Evolutionary conservation across 2,888 invertebrate species (phyloP).

Genomic region (Cordylochernes scorpioides): DNA sequence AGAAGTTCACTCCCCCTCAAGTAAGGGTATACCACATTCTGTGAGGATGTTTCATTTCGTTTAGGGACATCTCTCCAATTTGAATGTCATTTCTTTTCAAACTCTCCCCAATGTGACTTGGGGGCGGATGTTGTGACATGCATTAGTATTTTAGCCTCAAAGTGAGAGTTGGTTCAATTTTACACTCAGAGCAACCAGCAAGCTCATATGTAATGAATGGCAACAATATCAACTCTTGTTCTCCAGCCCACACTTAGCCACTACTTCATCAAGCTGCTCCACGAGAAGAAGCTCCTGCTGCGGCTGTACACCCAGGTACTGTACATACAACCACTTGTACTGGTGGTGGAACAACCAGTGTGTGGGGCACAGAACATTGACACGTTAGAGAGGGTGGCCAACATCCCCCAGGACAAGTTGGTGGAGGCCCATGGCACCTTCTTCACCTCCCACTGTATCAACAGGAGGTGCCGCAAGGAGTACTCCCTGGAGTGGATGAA

Average conservation of each 20-base stretch:
- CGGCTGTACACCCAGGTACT: constrained; percentile 29
- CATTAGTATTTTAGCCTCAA: no score
- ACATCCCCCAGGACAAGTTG: constrained; percentile 50
- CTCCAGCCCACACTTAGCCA: constrained; percentile 52
- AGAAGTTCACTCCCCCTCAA: no score
- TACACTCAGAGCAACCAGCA: no score
- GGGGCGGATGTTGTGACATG: no score
- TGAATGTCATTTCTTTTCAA: no score
- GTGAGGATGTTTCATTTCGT: no score
- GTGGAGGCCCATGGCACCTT: constrained; percentile 90
- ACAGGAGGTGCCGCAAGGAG: constrained; percentile 33
- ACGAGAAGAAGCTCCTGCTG: constrained; percentile 41
- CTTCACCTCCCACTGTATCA: constrained; percentile 53
- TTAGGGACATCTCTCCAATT: no score
- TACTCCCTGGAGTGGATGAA: constrained; percentile 62
- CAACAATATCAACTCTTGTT: background rate
- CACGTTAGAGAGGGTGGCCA: constrained; percentile 60
- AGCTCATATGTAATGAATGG: constrained; percentile 5
- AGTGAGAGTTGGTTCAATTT: no score
- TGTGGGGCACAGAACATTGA: constrained; percentile 52
- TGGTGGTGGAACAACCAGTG: background rate
- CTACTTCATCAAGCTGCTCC: constrained; percentile 58
- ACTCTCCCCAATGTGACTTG: no score
- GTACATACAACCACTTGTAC: background rate
- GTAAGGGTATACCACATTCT: no score